Evolutionary conservation across 2,113 vertebrate genomes (phyloP), one percentile per base, ranked within the genome.

Genomic region (Halcyon senegalensis): DNA sequence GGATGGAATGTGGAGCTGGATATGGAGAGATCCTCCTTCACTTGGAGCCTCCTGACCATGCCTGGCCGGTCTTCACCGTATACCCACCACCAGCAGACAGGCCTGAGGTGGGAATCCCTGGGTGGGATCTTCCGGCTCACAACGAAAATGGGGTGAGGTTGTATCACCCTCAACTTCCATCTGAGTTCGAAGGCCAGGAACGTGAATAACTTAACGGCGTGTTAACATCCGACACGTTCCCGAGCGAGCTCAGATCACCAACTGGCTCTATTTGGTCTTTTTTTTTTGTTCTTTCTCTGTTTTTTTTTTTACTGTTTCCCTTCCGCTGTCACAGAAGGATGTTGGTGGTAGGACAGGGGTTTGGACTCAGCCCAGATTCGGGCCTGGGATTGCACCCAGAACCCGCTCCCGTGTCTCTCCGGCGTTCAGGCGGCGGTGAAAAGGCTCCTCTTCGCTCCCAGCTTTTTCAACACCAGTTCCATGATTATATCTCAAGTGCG

Each of bases 41-140:
- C 55, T 10, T 1, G 11, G 58, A 46, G 39, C 51, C 50, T 63
- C 44, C 50, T 10, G 41, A 6, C 9, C 5, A 5, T 7, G 8
- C 7, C 50, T 10, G 35, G 24, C 11, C 23, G 63, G 28, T 18
- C 53, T 18, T 12, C 1, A 9, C 35, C 16, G 8, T 4, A 2
- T 10, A 2, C 5, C 43, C 19, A 7, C 11, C 17, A 3, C 44
- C 56, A 8, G 43, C 3, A 0, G 23, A 31, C 21, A 3, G 69
- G 41, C 33, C 13, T 3, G 37, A 70, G 70, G 25, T 17, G 56
- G 92, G 56, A 70, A 55, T 9, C n/a, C 53, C 27, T 16, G 76
- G 25, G 9, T 3, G 31, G 53, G 59, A 13, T 14, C 2, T 63
- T 46, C 30, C 0, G 24, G 68, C 18, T 16, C 15, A 19, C 5